phyloP scores from a whole-genome alignment of 2,888 invertebrate species.

The Acleris holmiana region DNA sequence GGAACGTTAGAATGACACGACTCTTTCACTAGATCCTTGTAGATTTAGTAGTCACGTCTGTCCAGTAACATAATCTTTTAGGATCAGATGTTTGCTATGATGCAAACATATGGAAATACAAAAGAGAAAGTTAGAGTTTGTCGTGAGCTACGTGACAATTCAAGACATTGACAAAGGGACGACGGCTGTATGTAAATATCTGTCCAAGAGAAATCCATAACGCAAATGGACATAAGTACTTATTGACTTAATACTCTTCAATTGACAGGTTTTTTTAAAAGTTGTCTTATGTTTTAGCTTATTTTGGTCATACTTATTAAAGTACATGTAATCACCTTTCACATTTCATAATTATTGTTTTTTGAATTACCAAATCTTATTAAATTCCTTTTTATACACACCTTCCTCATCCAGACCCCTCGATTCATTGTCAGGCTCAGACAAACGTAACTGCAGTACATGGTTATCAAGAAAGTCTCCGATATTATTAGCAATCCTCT shows the following conservation, averaged over 20 bases:
- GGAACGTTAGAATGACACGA: neutral
- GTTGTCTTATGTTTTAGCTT: neutral
- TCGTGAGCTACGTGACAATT: conserved; percentile 36
- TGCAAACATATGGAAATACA: conserved; percentile 29
- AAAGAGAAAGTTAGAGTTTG: conserved; percentile 37
- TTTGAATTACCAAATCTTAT: neutral
- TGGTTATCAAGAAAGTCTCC: conserved; percentile 77
- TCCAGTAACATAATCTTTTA: conserved; percentile 31
- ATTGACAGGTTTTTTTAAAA: conserved; percentile 3
- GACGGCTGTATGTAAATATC: conserved; percentile 37
- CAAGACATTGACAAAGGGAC: conserved; percentile 37
- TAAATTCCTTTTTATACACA: conserved; percentile 43
- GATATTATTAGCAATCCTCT: conserved; percentile 73
- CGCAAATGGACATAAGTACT: conserved; percentile 13
- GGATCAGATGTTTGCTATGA: conserved; percentile 30
- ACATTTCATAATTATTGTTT: neutral
- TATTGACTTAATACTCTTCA: conserved; percentile 15
- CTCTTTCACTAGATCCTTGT: conserved; percentile 1
- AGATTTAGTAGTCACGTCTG: conserved; percentile 29
- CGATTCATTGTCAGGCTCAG: conserved; percentile 66
- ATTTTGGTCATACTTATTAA: neutral
- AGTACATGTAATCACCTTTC: neutral
- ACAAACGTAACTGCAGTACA: conserved; percentile 74
- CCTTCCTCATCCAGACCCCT: conserved; percentile 78
- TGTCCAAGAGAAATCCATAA: conserved; percentile 54